Percentiles rank a stretch among this genome's conserved stretches.
These are phyloP conservation scores for Stratiomys singularior DNA, from an alignment of 2,888 invertebrate species.

Conservation along the genomic window DNA sequence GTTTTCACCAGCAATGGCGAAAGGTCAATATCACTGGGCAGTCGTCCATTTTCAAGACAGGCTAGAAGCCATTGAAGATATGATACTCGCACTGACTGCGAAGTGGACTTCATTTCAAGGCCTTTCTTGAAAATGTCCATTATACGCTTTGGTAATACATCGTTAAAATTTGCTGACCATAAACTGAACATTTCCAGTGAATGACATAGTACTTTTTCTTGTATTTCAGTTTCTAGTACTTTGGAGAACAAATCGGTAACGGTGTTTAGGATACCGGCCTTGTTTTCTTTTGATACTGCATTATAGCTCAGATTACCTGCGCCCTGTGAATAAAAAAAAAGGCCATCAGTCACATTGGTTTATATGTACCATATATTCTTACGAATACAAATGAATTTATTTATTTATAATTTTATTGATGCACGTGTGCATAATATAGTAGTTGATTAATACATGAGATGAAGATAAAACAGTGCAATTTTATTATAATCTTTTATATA, in stretches of 20 bases:
- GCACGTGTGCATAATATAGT: no score
- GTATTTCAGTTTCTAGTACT: slow-evolving; percentile 87
- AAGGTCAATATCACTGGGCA: slow-evolving; percentile 66
- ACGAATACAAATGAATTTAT: no score
- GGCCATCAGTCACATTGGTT: no score
- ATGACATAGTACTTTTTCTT: slow-evolving; percentile 88
- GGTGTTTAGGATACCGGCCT: slow-evolving; percentile 70
- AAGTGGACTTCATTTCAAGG: slow-evolving; percentile 78
- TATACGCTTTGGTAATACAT: slow-evolving; percentile 73
- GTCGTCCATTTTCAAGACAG: slow-evolving; percentile 70
- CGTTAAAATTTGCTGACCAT: slow-evolving; percentile 78
- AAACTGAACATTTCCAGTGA: slow-evolving; percentile 82
- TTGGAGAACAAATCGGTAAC: slow-evolving; percentile 77
- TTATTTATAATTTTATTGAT: no score
- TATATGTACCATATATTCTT: no score
- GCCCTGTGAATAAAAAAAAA: slow-evolving; percentile 65
- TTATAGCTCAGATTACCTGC: slow-evolving; percentile 80
- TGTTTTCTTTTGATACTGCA: slow-evolving; percentile 70
- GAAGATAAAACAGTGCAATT: no score
- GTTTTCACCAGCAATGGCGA: slow-evolving; percentile 75
- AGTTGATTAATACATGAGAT: no score
- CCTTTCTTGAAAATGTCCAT: slow-evolving; percentile 79
- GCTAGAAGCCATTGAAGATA: slow-evolving; percentile 81
- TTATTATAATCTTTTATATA: no score
- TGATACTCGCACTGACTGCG: slow-evolving; percentile 78